A percentile compares a stretch with the other conserved stretches of the same genome.
Conservation (phyloP, 2,888 invertebrate genomes). For the Nomada lathburiana region DNA sequence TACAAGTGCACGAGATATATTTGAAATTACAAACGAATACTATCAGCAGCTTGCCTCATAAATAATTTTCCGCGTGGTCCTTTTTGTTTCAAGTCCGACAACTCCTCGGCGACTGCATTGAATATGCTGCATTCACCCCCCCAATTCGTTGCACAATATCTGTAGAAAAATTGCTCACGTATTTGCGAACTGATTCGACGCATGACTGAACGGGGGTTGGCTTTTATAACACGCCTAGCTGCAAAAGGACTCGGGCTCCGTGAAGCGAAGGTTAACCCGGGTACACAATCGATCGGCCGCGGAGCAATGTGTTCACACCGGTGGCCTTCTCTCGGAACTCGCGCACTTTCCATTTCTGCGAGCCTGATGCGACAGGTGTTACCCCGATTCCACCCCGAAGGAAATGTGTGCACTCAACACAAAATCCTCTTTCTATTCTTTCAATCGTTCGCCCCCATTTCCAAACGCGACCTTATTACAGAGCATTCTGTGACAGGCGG, state of each 20-base stretch:
- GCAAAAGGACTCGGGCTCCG: slow-evolving; percentile 18
- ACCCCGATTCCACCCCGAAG: slow-evolving; percentile 14
- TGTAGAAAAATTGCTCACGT: not conserved
- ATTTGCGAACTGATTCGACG: slow-evolving; percentile 1
- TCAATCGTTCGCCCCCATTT: not conserved
- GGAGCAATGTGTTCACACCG: slow-evolving; percentile 34
- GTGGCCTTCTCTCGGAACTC: slow-evolving; percentile 31
- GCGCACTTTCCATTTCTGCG: slow-evolving; percentile 44
- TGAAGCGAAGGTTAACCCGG: slow-evolving; percentile 20
- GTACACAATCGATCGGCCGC: slow-evolving; percentile 31
- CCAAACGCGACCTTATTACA: not conserved
- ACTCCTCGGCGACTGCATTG: not conserved
- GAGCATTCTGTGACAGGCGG: too few species aligned
- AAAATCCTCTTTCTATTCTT: not conserved
- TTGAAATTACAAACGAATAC: too few species aligned
- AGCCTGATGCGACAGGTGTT: slow-evolving; percentile 49
- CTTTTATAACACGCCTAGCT: not conserved
- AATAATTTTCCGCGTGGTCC: too few species aligned
- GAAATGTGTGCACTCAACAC: slow-evolving; percentile 9
- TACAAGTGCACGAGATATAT: too few species aligned
- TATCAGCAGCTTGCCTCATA: too few species aligned
- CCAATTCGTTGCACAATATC: not conserved
- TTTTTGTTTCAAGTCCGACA: too few species aligned
- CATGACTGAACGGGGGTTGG: not conserved
- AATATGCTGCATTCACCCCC: not conserved